These are phyloP conservation scores for Glyphotaelius pellucidus DNA, from an alignment of 2,888 invertebrate species.

Conservation along the genomic window DNA sequence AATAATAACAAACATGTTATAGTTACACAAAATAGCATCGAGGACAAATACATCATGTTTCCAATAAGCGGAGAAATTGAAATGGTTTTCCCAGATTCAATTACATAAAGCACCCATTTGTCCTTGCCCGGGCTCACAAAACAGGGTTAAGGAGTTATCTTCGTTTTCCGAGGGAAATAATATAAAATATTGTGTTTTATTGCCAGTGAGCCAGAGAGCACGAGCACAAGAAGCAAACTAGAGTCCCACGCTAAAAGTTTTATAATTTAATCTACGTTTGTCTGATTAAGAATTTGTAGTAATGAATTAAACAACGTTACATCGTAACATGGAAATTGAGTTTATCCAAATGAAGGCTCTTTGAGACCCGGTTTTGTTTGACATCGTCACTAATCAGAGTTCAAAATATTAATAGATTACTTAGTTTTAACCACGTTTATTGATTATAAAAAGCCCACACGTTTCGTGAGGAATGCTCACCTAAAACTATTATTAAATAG, in stretches of 20 bases:
- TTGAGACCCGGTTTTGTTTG: not conserved
- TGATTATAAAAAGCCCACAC: too few species aligned
- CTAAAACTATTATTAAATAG: too few species aligned
- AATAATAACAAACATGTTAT: not conserved
- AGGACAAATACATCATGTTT: not conserved
- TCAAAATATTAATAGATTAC: too few species aligned
- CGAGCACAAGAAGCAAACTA: not conserved
- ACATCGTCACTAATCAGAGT: not conserved
- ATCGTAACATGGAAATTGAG: not conserved
- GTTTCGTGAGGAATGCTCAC: too few species aligned
- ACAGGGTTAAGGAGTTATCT: slow-evolving; percentile 1
- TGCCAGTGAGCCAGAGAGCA: not conserved
- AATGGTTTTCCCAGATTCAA: slow-evolving; percentile 16
- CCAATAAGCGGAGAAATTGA: not conserved
- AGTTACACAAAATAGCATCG: not conserved
- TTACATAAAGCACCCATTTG: slow-evolving; percentile 37
- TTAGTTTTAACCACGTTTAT: too few species aligned
- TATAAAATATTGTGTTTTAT: slow-evolving; percentile 2
- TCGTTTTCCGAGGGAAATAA: not conserved
- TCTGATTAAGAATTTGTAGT: not conserved
- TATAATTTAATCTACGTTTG: not conserved
- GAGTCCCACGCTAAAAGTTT: not conserved
- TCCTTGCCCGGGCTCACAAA: not conserved
- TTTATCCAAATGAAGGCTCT: not conserved
- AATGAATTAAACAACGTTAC: not conserved